Evolutionary conservation across 2,888 invertebrate species (phyloP).

Genomic region (Dioctria linearis): DNA sequence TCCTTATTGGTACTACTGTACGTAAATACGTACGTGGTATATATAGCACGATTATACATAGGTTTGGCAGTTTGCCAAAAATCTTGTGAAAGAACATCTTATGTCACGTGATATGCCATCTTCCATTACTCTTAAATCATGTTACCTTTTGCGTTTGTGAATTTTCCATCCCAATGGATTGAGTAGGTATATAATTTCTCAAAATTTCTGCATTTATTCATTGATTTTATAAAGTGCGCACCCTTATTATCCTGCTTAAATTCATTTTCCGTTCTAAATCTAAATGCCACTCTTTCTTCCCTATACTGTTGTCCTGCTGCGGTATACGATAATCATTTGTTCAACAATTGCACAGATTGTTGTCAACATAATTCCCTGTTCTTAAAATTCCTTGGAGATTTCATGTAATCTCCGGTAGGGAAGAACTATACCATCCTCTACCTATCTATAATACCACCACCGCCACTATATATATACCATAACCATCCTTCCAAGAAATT

Average conservation of each 20-base stretch:
- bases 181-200: not conserved
- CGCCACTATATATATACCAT: too few species aligned
- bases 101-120: not conserved
- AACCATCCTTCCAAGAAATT: not conserved
- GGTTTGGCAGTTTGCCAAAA: not conserved
- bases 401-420: too few species aligned
- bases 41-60: not conserved
- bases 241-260: slow-evolving; percentile 29
- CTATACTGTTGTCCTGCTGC: too few species aligned
- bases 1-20: not conserved
- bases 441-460: not conserved
- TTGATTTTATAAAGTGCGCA: slow-evolving; percentile 2
- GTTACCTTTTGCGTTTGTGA: not conserved
- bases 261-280: not conserved
- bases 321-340: not conserved
- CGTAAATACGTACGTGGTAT: not conserved
- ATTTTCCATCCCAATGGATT: not conserved
- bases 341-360: slow-evolving; percentile 20
- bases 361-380: slow-evolving; percentile 28
- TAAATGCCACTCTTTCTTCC: not conserved
- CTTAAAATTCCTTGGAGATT: too few species aligned
- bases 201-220: not conserved
- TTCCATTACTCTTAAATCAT: not conserved
- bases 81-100: not conserved
- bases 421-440: too few species aligned